These are phyloP conservation scores for Diplazon laetatorius DNA, from an alignment of 2,888 invertebrate genomes.

Conservation along the genomic window DNA sequence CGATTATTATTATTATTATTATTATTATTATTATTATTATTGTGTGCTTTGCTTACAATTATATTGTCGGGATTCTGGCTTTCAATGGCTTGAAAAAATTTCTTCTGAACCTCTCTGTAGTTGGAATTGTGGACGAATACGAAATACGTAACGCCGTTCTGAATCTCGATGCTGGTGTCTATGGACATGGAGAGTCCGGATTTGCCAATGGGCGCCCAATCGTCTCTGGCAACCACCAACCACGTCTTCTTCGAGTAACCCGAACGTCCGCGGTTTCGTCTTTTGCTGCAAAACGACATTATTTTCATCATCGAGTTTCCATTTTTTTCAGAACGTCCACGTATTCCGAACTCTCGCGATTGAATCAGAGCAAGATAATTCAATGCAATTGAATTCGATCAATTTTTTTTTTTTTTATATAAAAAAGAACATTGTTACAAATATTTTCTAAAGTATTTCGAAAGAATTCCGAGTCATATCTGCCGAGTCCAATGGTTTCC, in stretches of 20 bases:
- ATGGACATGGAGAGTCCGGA: slow-evolving; percentile 89
- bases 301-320: too few species aligned
- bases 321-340: too few species aligned
- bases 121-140: slow-evolving; percentile 89
- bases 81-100: slow-evolving; percentile 91
- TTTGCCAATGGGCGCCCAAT: slow-evolving; percentile 89
- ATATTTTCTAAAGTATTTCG: too few species aligned
- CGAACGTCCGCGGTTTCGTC: slow-evolving; percentile 84
- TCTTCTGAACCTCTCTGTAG: slow-evolving; percentile 89
- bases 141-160: slow-evolving; percentile 86
- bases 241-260: slow-evolving; percentile 86
- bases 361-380: too few species aligned
- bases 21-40: neutral
- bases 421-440: too few species aligned
- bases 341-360: too few species aligned
- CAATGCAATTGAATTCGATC: too few species aligned
- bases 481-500: too few species aligned
- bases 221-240: slow-evolving; percentile 88
- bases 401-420: too few species aligned
- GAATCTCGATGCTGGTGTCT: slow-evolving; percentile 81
- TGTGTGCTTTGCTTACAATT: slow-evolving; percentile 83
- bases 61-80: slow-evolving; percentile 91
- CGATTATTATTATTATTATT: neutral
- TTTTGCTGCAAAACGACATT: slow-evolving; percentile 81
- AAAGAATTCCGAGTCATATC: too few species aligned